These are phyloP conservation scores for Boleophthalmus pectinirostris DNA, from an alignment of 2,113 vertebrate genomes.

Conservation along the genomic window DNA sequence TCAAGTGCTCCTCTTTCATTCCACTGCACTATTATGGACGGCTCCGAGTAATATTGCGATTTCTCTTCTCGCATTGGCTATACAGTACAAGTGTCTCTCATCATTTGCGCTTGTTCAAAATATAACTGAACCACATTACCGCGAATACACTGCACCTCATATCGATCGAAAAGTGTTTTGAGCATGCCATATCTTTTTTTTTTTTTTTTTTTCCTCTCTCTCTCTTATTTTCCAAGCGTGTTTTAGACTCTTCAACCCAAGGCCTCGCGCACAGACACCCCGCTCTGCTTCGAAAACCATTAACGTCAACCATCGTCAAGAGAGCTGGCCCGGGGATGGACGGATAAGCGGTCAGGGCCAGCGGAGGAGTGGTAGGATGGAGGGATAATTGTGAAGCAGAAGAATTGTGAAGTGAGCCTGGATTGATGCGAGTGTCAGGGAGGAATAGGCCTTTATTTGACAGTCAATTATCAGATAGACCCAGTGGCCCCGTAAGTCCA, in stretches of 20 bases:
- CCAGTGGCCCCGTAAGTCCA: conserved; percentile 64
- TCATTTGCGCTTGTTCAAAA: conserved; percentile 19
- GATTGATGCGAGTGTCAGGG: conserved; percentile 70
- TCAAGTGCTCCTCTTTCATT: neutral
- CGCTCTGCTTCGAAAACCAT: conserved; percentile 76
- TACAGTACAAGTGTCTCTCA: conserved; percentile 16
- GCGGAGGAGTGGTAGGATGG: conserved; percentile 63
- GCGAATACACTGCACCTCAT: conserved; percentile 35
- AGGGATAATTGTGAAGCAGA: conserved; percentile 66
- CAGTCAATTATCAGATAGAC: conserved; percentile 80
- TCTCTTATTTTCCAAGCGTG: neutral
- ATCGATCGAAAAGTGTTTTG: conserved; percentile 51
- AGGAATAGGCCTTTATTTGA: conserved; percentile 70
- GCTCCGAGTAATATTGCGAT: conserved; percentile 25
- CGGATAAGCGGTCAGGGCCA: conserved; percentile 69
- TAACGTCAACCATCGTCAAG: conserved; percentile 78
- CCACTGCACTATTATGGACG: conserved; percentile 6
- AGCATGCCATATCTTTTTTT: too few species aligned
- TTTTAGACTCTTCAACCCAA: conserved; percentile 30
- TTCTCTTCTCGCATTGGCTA: conserved; percentile 9
- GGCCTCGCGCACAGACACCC: conserved; percentile 56
- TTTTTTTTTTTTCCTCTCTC: neutral
- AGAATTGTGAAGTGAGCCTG: conserved; percentile 63
- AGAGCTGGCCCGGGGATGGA: conserved; percentile 65
- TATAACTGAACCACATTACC: conserved; percentile 20